Percentiles rank a stretch among this genome's conserved stretches.
Conservation (phyloP, 92 coral and sea anemone genomes). For the Plumapathes pennacea region DNA sequence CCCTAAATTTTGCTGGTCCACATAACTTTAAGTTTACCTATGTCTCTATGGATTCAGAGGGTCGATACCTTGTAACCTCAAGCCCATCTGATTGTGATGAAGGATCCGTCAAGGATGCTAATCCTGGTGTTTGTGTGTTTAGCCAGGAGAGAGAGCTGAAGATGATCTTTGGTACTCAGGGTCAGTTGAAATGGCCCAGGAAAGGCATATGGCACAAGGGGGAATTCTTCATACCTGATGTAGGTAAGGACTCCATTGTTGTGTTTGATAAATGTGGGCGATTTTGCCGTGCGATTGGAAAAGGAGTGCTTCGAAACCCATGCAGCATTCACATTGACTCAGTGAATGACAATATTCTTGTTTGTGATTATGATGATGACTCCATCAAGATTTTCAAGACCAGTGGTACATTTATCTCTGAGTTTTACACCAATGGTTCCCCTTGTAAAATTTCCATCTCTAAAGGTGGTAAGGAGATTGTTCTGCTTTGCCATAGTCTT, state of each 20-base stretch:
- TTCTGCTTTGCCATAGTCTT: too few relatives aligned
- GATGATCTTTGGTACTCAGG: constrained; percentile 19
- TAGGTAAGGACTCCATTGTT: background rate
- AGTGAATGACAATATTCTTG: constrained; percentile 2
- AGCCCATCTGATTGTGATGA: constrained; percentile 12
- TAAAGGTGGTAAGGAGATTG: too few relatives aligned
- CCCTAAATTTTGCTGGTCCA: too few relatives aligned
- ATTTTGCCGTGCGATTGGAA: constrained; percentile 7
- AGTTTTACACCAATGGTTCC: too few relatives aligned
- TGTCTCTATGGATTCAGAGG: constrained; percentile 18
- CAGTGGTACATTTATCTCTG: too few relatives aligned
- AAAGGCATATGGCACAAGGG: constrained; percentile 18
- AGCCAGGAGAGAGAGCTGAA: constrained; percentile 1
- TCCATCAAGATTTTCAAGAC: constrained; percentile 2
- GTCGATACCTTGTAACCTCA: constrained; percentile 16
- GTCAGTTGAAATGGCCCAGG: constrained; percentile 1
- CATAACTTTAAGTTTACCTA: constrained; percentile 37
- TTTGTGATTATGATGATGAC: constrained; percentile 4
- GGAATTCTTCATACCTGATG: constrained; percentile 16
- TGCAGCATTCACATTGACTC: constrained; percentile 20
- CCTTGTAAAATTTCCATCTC: too few relatives aligned
- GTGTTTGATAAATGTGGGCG: constrained; percentile 22
- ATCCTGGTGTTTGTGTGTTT: constrained; percentile 14
- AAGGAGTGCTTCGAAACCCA: background rate
- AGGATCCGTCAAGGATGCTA: background rate